A percentile compares a stretch with the other conserved stretches of the same genome.
Evolutionary conservation across 2,797 vertebrate genomes (phyloP).

Genomic region (Leontopithecus rosalia): DNA sequence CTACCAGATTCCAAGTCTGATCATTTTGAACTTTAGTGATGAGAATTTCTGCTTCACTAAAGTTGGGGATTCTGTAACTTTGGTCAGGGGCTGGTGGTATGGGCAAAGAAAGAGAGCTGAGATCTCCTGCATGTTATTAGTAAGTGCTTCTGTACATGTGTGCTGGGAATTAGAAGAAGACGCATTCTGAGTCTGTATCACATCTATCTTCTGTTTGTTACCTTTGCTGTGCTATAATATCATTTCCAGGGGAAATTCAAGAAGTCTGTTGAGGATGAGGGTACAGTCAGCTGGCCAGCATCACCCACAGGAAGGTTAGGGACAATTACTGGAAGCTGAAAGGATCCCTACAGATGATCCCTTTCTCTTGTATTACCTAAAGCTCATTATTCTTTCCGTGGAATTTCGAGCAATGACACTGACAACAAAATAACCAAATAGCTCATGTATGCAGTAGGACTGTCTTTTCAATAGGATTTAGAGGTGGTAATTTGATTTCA

Average conservation of each 20-base stretch:
- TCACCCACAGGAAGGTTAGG: neutral
- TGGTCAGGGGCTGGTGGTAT: neutral
- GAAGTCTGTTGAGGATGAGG: neutral
- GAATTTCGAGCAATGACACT: neutral
- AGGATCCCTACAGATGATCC: neutral
- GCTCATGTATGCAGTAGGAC: neutral
- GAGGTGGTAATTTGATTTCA: constrained; percentile 3
- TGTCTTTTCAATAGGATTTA: neutral
- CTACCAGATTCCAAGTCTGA: neutral
- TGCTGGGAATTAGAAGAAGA: neutral
- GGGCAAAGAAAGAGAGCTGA: neutral
- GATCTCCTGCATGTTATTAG: neutral
- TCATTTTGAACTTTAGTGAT: neutral
- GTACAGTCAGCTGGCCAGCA: neutral
- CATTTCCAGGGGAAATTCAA: neutral
- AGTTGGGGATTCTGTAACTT: neutral
- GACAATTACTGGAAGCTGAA: neutral
- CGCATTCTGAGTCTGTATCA: neutral
- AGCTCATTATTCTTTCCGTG: neutral
- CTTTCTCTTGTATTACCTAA: neutral
- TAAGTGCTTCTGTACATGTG: neutral
- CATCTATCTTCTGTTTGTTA: neutral
- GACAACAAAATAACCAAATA: neutral
- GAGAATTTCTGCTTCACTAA: neutral
- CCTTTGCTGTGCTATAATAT: neutral